phyloP scores from a whole-genome alignment of 2,113 vertebrate genomes.

The Oplegnathus fasciatus region DNA sequence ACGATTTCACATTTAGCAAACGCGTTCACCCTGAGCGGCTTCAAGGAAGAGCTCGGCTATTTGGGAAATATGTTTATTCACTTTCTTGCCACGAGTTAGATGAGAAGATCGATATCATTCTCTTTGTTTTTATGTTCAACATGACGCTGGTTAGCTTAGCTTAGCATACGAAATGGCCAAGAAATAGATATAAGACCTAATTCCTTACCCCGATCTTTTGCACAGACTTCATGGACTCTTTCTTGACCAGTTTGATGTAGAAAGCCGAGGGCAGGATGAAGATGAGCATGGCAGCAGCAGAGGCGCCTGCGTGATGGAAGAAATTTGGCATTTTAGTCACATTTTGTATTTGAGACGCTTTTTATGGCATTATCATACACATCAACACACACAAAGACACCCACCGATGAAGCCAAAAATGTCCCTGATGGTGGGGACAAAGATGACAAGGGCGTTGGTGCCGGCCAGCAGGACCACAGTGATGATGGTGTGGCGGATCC shows the following conservation, averaged over 20 bases:
- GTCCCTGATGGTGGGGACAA: slow-evolving; percentile 94
- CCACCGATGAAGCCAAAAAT: slow-evolving; percentile 96
- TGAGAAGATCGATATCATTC: neutral
- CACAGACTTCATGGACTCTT: slow-evolving; percentile 93
- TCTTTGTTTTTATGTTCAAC: neutral
- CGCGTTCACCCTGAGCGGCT: neutral
- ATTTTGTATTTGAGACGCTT: neutral
- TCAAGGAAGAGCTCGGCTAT: neutral
- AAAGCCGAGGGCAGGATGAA: slow-evolving; percentile 98
- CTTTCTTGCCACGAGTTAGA: neutral
- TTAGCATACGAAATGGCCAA: neutral
- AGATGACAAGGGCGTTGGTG: slow-evolving; percentile 94
- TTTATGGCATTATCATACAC: neutral
- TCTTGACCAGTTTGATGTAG: slow-evolving; percentile 97
- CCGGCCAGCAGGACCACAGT: slow-evolving; percentile 86
- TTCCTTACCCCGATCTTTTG: slow-evolving; percentile 96
- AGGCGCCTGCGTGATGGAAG: slow-evolving; percentile 86
- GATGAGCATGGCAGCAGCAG: slow-evolving; percentile 96
- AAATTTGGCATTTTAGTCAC: neutral
- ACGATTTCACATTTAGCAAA: slow-evolving; percentile 25
- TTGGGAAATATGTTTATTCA: neutral
- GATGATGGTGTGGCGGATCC: slow-evolving; percentile 91
- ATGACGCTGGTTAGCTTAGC: neutral
- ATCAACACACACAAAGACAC: neutral
- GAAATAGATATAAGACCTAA: neutral